Evolutionary conservation across 2,113 vertebrate genomes (phyloP).

Genomic region (Saguinus midas): DNA sequence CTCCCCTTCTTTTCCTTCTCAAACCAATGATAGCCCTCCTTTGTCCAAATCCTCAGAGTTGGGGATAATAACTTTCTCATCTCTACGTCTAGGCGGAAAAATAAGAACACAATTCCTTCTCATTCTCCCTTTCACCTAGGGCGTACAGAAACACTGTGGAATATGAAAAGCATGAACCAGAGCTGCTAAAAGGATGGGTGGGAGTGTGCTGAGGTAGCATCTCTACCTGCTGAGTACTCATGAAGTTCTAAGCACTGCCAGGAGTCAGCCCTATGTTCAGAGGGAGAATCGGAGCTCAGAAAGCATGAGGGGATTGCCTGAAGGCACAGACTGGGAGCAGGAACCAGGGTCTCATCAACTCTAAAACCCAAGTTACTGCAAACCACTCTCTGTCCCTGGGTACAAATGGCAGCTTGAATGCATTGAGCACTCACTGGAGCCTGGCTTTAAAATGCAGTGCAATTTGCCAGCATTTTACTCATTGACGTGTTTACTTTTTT

Average conservation of each 20-base stretch:
- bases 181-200: not conserved
- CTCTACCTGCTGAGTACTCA: not conserved
- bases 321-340: not conserved
- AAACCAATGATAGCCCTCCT: not conserved
- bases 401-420: not conserved
- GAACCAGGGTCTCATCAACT: not conserved
- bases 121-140: not conserved
- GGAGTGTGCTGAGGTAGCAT: not conserved
- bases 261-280: not conserved
- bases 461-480: not conserved
- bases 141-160: not conserved
- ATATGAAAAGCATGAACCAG: not conserved
- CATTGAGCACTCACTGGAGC: not conserved
- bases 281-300: not conserved
- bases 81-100: not conserved
- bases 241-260: not conserved
- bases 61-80: not conserved
- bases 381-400: not conserved
- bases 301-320: not conserved
- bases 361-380: constrained; percentile 8
- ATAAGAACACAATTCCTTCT: not conserved
- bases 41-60: not conserved
- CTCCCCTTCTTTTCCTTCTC: not conserved
- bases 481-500: not conserved
- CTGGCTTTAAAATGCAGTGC: not conserved